These are phyloP conservation scores for Oxyteleia sp. DNA, from an alignment of 2,888 invertebrate species.

Conservation along the genomic window DNA sequence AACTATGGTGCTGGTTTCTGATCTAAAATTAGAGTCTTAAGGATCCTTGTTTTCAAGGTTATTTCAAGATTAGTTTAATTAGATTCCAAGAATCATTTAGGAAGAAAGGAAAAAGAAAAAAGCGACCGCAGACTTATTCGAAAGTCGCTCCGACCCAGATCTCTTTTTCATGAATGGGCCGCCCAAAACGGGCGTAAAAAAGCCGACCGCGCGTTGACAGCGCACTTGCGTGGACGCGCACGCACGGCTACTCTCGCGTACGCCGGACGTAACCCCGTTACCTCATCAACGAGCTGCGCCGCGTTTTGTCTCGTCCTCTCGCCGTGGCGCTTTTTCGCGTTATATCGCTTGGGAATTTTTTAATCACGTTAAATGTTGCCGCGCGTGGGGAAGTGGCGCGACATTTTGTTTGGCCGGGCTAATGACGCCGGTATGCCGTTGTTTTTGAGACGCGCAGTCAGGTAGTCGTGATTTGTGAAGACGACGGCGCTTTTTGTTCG, in stretches of 20 bases:
- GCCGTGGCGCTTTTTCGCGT: conserved; percentile 19
- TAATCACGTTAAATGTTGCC: conserved; percentile 39
- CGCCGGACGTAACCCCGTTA: conserved; percentile 64
- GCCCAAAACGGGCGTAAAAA: conserved; percentile 41
- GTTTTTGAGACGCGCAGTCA: conserved; percentile 33
- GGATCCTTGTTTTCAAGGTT: too few species aligned
- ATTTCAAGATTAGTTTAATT: too few species aligned
- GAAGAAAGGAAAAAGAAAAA: too few species aligned
- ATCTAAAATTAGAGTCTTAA: too few species aligned
- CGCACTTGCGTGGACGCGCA: conserved; percentile 56
- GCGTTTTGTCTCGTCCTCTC: conserved; percentile 10
- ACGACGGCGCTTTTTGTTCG: conserved; percentile 24
- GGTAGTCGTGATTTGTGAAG: too few species aligned
- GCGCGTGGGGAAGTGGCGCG: too few species aligned
- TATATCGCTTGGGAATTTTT: conserved; percentile 48
- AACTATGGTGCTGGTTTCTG: too few species aligned
- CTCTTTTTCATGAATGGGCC: conserved; percentile 68
- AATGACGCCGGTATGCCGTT: conserved; percentile 44
- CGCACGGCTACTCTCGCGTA: conserved; percentile 45
- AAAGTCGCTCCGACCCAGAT: conserved; percentile 62
- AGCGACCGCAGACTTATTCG: conserved; percentile 46
- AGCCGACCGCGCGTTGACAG: conserved; percentile 50
- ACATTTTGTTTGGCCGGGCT: conserved; percentile 38
- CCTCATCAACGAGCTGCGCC: conserved; percentile 53
- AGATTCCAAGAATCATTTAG: too few species aligned